Base-by-base conservation (phyloP, 35 echinoderm and acorn worm species). In the Amphiura filiformis region DNA sequence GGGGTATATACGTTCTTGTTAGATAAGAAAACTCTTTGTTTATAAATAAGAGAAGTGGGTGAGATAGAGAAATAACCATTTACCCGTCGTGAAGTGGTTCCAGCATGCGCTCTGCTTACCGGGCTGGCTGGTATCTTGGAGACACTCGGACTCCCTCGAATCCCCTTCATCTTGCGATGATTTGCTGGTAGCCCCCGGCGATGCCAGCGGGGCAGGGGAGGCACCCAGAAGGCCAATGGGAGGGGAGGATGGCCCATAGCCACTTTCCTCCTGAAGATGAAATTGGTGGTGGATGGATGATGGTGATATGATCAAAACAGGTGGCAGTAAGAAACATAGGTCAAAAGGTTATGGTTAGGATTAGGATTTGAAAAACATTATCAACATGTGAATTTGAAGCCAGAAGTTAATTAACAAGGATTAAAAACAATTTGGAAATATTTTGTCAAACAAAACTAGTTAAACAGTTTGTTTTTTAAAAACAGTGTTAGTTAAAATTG, bases 141-240 rank as follows among this genome's bases (percentile, higher is more conserved):
- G 44, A 70, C 47, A 85, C 83, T 85, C 3, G 94, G 94, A 39
- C 75, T 84, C 26, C 91, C 91, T 37, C 5, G 88, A 83, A 15
- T 88, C 88, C 44, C 86, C 85, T 42, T 97, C 95, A 61, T 97
- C 91, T 61, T 90, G 91, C 11, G 95, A 97, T 4, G 91, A 93
- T 78, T 97, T 97, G 79, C 95, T 97, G 42, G 90, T 89, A 70
- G 95, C 89, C 39, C 91, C 91, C 22, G 95, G 95, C 31, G 95
- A 97, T 31, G 91, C 87, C 70, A 97, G 80, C 13, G 93, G 93
- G 44, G 93, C 91, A 23, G 94, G 94, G 23, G 83, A 85, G 32
- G 86, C 86, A 15, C 86, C 86, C 22, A 88, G 86, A 2, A 88
- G 39, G 40, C 86, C 86, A 30, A 88, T 78, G 33, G 86, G 86